phyloP scores from a whole-genome alignment of 1,140 invertebrate species.

The Paraescarpia echinospica region DNA sequence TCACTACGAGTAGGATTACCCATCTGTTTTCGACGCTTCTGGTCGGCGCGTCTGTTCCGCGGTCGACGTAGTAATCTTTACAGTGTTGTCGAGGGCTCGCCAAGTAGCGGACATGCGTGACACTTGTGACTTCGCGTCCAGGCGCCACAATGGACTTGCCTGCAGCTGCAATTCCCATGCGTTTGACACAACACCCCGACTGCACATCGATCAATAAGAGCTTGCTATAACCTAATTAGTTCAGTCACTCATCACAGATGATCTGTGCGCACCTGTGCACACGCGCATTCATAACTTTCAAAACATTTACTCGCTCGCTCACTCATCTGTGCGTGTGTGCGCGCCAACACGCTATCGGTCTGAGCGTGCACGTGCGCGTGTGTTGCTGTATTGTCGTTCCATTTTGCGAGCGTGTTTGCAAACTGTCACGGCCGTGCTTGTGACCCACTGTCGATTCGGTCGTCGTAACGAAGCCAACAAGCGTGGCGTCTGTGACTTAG shows the following conservation, averaged over 20 bases:
- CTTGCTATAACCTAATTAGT: slow-evolving; percentile 6
- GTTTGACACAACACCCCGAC: not conserved
- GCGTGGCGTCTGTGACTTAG: not conserved
- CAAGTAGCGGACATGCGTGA: not conserved
- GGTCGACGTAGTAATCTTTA: not conserved
- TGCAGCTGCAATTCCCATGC: not conserved
- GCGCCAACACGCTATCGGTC: not conserved
- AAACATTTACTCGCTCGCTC: not conserved
- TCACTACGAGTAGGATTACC: not conserved
- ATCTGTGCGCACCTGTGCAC: not conserved
- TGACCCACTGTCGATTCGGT: not conserved
- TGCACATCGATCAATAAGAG: not conserved
- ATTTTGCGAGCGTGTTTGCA: not conserved
- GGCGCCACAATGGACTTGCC: not conserved
- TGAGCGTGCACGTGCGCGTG: not conserved
- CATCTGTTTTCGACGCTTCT: not conserved
- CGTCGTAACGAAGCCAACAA: not conserved
- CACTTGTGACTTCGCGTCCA: not conserved
- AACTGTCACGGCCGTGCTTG: not conserved
- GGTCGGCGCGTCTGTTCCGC: not conserved
- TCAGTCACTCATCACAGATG: not conserved
- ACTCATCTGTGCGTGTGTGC: not conserved
- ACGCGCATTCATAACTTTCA: not conserved
- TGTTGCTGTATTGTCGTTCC: not conserved
- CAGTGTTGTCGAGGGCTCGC: not conserved